phyloP scores from a whole-genome alignment of 1,140 invertebrate species.

The Plectrocnemia conspersa region DNA sequence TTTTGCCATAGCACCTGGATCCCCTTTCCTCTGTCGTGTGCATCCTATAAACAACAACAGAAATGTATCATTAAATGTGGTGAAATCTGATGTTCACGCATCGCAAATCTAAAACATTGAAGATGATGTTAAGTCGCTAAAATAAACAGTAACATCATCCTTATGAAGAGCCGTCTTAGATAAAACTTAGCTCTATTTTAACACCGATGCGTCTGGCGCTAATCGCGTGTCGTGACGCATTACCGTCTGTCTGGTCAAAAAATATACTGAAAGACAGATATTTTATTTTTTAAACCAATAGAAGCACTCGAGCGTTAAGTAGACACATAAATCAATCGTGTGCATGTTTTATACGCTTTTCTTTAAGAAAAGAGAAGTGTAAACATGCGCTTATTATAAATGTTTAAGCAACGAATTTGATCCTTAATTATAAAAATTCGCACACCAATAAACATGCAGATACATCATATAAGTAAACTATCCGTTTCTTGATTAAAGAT shows the following conservation, averaged over 20 bases:
- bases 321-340: too few relatives aligned
- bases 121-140: conserved; percentile 2
- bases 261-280: too few relatives aligned
- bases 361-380: too few relatives aligned
- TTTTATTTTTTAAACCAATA: too few relatives aligned
- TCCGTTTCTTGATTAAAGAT: too few relatives aligned
- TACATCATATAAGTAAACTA: too few relatives aligned
- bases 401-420: too few relatives aligned
- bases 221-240: conserved; percentile 13
- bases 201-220: background rate
- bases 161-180: background rate
- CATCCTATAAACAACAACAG: conserved; percentile 28
- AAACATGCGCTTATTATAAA: too few relatives aligned
- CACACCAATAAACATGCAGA: too few relatives aligned
- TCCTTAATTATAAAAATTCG: too few relatives aligned
- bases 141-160: conserved; percentile 17
- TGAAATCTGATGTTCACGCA: background rate
- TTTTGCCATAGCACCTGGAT: conserved; percentile 44
- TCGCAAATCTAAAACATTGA: conserved; percentile 10
- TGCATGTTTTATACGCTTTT: too few relatives aligned
- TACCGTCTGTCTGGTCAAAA: background rate
- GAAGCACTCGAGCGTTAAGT: too few relatives aligned
- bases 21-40: conserved; percentile 43
- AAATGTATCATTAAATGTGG: background rate
- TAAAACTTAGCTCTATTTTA: conserved; percentile 12